These are phyloP conservation scores for Capromys pilorides DNA, from an alignment of 2,797 vertebrate species.

Conservation along the genomic window DNA sequence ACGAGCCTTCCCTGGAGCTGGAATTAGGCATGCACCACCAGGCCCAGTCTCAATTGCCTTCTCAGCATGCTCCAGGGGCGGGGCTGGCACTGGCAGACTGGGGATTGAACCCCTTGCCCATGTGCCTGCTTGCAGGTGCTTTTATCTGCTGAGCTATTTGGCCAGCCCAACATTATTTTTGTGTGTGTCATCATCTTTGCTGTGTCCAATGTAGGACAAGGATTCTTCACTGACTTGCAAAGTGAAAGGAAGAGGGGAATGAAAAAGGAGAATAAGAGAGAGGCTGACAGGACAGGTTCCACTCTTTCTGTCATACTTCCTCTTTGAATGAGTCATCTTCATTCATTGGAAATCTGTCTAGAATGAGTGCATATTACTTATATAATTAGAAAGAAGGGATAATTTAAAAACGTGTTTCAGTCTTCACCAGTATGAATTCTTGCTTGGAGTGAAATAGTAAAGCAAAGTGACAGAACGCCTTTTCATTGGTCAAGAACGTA, in stretches of 20 bases:
- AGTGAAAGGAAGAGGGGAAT: neutral
- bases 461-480: neutral
- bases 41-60: too few relatives aligned
- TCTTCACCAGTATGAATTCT: neutral
- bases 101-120: too few relatives aligned
- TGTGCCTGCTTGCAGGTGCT: too few relatives aligned
- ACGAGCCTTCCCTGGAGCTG: too few relatives aligned
- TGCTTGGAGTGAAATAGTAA: constrained; percentile 15
- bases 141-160: too few relatives aligned
- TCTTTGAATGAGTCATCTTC: neutral
- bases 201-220: neutral
- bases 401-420: neutral
- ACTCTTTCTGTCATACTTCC: neutral
- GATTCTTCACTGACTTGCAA: neutral
- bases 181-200: neutral
- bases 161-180: neutral
- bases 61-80: too few relatives aligned
- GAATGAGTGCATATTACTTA: neutral
- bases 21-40: too few relatives aligned
- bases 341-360: neutral
- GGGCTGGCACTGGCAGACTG: too few relatives aligned
- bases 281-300: neutral
- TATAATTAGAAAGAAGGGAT: constrained; percentile 8
- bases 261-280: neutral
- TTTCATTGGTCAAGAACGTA: neutral